Base-by-base conservation (phyloP, 2,113 vertebrate genomes). In the Saguinus imperator region DNA sequence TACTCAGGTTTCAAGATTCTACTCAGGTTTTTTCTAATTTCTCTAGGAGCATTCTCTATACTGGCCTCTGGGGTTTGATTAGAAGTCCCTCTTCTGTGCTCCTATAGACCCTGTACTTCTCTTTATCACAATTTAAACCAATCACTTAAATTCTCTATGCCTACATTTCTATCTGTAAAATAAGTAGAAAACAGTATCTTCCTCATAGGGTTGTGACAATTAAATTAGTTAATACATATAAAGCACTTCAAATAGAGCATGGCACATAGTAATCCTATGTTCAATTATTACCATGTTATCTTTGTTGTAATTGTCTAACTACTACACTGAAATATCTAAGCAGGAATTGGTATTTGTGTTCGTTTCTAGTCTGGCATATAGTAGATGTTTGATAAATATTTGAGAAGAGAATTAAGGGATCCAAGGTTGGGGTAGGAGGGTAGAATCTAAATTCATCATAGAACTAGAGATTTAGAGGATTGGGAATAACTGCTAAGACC, bases 11-110 rank as follows among this genome's bases (percentile, higher is more conserved):
- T 96, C 48, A 94, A 92, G 48, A 92, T 72, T 81, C 87, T 85
- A n/a, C n/a, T 93, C 40, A 48, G 77, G 70, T 23, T 76, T 93
- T 80, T 94, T 93, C 77, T 70, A 96, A 90, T 91, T 94, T 77
- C 72, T 89, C 43, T 27, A 73, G 32, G 17, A 43, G 73, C 35
- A 20, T 83, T 85, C 72, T 89, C 79, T 84, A 55, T 23, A 70
- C 32, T n/a, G 37, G 82, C 12, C 73, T 48, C 16, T 14, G 25
- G 27, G n/a, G 29, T 86, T 91, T 76, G 18, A 87, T 66, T 17
- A 72, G 57, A 11, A 73, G 29, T 13, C 43, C 73, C 11, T 95
- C 40, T 68, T 96, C 37, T 88, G 45, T 76, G 48, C 9, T 87
- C 52, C 58, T 10, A 8, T 35, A 35, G 18, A 17, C 37, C 52